Conservation (phyloP, 1,140 invertebrate genomes). For the Linepithema humile region DNA sequence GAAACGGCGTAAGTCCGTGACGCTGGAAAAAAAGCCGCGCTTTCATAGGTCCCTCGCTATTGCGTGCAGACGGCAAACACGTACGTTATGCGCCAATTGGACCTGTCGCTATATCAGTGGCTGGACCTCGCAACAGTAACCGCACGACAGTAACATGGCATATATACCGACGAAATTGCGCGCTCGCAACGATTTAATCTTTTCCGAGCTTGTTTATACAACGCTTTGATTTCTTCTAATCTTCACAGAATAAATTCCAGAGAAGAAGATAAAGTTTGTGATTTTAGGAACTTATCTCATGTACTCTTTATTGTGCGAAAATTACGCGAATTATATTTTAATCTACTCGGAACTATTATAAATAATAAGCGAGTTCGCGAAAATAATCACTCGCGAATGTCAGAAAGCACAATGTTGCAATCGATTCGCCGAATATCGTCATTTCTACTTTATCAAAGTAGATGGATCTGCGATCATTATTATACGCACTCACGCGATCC, state of each 20-base stretch:
- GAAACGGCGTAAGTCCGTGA: constrained; percentile 6
- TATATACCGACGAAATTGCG: constrained; percentile 15
- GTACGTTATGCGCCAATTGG: background rate
- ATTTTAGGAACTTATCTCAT: background rate
- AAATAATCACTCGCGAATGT: background rate
- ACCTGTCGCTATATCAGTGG: constrained; percentile 18
- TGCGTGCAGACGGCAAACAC: constrained; percentile 29
- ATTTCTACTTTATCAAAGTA: constrained; percentile 11
- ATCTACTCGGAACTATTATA: too few relatives aligned
- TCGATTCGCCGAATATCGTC: background rate
- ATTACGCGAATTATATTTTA: too few relatives aligned
- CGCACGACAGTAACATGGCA: background rate
- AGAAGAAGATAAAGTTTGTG: background rate
- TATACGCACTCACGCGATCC: background rate
- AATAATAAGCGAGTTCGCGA: too few relatives aligned
- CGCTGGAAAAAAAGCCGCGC: background rate
- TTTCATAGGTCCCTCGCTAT: background rate
- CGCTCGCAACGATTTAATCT: constrained; percentile 15
- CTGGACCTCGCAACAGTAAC: background rate
- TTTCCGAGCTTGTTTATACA: background rate
- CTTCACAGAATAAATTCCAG: background rate
- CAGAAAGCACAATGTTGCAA: background rate
- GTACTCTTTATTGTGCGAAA: too few relatives aligned
- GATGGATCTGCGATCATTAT: constrained; percentile 10
- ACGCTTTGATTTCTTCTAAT: background rate